Conservation (phyloP, 2,888 invertebrate species). For the Holacanthella duospinosa region DNA sequence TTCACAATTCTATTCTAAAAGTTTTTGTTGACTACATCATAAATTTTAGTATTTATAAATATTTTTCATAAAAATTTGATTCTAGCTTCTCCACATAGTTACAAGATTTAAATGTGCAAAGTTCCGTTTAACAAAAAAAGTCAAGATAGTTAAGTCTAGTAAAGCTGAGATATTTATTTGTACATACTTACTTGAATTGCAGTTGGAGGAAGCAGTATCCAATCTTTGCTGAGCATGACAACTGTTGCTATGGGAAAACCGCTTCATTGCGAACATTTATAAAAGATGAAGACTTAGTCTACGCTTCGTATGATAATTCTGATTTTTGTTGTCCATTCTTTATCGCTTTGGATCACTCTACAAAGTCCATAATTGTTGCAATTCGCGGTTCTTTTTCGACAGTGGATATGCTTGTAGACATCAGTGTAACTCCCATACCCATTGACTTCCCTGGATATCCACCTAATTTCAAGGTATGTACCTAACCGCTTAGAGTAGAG, state of each 20-base stretch:
- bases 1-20: too few species aligned
- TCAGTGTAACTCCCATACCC: conserved; percentile 60
- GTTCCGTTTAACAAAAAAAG: too few species aligned
- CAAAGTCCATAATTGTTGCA: conserved; percentile 66
- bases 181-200: too few species aligned
- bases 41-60: too few species aligned
- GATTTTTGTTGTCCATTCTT: conserved; percentile 79
- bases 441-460: conserved; percentile 59
- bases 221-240: conserved; percentile 65
- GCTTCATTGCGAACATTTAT: conserved; percentile 65
- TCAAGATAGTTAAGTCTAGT: not conserved
- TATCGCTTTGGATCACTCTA: conserved; percentile 70
- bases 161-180: too few species aligned
- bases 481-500: too few species aligned
- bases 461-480: conserved; percentile 50
- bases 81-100: too few species aligned
- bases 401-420: conserved; percentile 72
- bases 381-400: conserved; percentile 76
- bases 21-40: too few species aligned
- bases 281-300: conserved; percentile 65
- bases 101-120: too few species aligned
- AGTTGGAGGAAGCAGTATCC: conserved; percentile 41
- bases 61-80: too few species aligned
- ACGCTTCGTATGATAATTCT: conserved; percentile 74
- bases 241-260: conserved; percentile 76